These are phyloP conservation scores for Macrochelys suwanniensis DNA, from an alignment of 2,797 vertebrate species.

Conservation along the genomic window DNA sequence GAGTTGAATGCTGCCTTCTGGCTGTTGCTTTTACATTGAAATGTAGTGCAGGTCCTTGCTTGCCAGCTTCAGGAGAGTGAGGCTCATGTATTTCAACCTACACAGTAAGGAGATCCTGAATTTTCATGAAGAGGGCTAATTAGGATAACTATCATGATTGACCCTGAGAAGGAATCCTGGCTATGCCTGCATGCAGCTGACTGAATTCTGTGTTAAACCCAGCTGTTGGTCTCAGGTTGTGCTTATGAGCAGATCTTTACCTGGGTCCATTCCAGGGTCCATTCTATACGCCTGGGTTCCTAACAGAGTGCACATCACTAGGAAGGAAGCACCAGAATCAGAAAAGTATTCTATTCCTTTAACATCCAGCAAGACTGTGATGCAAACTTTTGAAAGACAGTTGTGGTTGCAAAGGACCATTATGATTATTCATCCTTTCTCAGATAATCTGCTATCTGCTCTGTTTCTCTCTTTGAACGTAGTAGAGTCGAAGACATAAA, in stretches of 20 bases:
- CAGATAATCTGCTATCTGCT: not conserved
- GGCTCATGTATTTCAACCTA: not conserved
- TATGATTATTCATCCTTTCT: not conserved
- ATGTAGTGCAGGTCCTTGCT: slow-evolving; percentile 2
- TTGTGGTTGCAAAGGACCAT: not conserved
- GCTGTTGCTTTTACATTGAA: not conserved
- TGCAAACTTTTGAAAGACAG: not conserved
- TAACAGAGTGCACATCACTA: not conserved
- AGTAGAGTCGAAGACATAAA: not conserved
- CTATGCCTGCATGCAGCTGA: not conserved
- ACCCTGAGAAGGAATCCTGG: not conserved
- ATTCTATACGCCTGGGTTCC: not conserved
- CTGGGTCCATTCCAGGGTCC: not conserved
- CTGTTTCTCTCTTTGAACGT: not conserved
- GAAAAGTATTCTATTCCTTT: not conserved
- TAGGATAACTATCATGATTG: not conserved
- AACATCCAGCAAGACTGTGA: not conserved
- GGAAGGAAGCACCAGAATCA: not conserved
- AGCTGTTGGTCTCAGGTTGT: not conserved
- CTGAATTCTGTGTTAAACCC: not conserved
- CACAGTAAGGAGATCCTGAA: not conserved
- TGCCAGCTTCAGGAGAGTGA: not conserved
- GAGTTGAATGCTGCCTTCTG: not conserved
- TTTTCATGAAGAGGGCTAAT: slow-evolving; percentile 19
- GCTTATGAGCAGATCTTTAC: not conserved